Conservation (phyloP, 2,888 invertebrate genomes). For the Tetropium fuscum region DNA sequence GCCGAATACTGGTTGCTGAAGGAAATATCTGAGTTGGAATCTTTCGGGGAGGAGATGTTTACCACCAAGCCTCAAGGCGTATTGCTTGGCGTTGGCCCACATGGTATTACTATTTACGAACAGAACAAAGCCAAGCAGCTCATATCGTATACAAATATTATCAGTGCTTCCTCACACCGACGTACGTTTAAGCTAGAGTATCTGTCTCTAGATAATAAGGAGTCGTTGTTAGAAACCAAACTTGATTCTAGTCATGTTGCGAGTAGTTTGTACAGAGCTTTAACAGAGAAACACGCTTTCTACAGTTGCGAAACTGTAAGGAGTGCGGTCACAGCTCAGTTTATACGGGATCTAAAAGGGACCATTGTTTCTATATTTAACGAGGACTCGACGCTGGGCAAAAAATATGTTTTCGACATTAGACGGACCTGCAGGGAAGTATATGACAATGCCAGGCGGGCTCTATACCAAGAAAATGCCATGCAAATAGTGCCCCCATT, state of each 20-base stretch:
- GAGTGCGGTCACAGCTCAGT: conserved; percentile 88
- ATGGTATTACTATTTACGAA: conserved; percentile 81
- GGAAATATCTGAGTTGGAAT: conserved; percentile 82
- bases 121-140: conserved; percentile 75
- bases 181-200: conserved; percentile 82
- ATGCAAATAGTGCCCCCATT: conserved; percentile 52
- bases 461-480: conserved; percentile 68
- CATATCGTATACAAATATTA: conserved; percentile 85
- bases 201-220: conserved; percentile 76
- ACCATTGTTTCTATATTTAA: conserved; percentile 93
- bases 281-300: conserved; percentile 93
- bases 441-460: conserved; percentile 87
- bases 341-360: conserved; percentile 89
- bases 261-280: conserved; percentile 84
- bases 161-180: conserved; percentile 81
- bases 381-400: conserved; percentile 87
- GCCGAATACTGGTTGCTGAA: conserved; percentile 88
- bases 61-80: conserved; percentile 71
- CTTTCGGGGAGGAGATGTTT: conserved; percentile 88
- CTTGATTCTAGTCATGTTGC: conserved; percentile 85
- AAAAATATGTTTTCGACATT: conserved; percentile 93
- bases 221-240: conserved; percentile 80
- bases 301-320: conserved; percentile 93
- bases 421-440: conserved; percentile 89
- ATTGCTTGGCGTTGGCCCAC: conserved; percentile 84